Base-by-base conservation (phyloP, 2,888 invertebrate genomes). In the Campoplex nolae region DNA sequence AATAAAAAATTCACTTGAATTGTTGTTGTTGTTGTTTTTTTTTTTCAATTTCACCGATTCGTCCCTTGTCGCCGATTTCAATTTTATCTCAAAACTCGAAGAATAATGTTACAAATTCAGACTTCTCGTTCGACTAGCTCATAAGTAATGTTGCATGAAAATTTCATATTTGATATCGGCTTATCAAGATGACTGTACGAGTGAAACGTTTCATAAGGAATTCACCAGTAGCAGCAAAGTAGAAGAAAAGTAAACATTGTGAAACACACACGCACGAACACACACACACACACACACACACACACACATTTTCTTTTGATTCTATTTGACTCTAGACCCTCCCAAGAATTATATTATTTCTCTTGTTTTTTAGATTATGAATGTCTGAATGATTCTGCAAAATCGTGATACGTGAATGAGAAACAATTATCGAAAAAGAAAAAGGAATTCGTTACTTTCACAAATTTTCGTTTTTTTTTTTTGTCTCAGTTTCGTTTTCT, bases 111-210 rank as follows among this genome's bases (percentile, higher is more conserved):
- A 45, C 16, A 13, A 28, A 28, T 28, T 9, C 28, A 71, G 28
- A 28, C 1, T 38, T n/a, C 38, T 2, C 28, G 18, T 77, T 18
- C 9, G 35, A 18, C 13, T 42, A 56, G 54, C 13, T 71, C 13
- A 23, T 42, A 28, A 18, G 28, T 38, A 8, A 54, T 32, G 18
- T 38, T 2, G 32, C 32, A 54, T 16, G 9, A 62, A 67, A 32
- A 32, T 42, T n/a, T 6, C 23, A 77, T 65, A 18, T 54, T n/a
- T 48, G 38, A 48, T n/a, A 54, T 16, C 67, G 48, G 67, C 70
- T 80, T 70, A 38, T 62, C 75, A 32, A 74, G 48, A 42, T 16
- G 84, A 84, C 79, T 84, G 84, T 84, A 80, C 84, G 18, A 38
- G 48, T 38, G 70, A 54, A 71, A 70, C 32, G 28, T 73, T 28